phyloP scores from a whole-genome alignment of 2,888 invertebrate genomes.

The Patella caerulea region DNA sequence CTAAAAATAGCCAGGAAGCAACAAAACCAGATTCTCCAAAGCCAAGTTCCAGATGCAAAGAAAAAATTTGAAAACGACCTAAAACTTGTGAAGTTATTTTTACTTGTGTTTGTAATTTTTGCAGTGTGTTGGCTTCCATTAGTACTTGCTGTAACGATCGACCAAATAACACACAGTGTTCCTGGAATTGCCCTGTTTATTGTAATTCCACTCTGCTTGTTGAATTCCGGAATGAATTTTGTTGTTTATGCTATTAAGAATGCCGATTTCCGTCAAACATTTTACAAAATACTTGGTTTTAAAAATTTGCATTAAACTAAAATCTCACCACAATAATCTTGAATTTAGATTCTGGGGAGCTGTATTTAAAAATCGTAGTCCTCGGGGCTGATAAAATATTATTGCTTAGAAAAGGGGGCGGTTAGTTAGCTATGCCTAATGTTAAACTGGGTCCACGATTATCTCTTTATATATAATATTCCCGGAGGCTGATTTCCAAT shows the following conservation, averaged over 20 bases:
- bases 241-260: slow-evolving; percentile 31
- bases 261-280: slow-evolving; percentile 26
- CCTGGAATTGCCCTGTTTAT: slow-evolving; percentile 13
- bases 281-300: slow-evolving; percentile 20
- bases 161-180: slow-evolving; percentile 23
- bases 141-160: slow-evolving; percentile 20
- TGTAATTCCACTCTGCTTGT: slow-evolving; percentile 17
- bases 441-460: too few species aligned
- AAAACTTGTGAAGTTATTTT: slow-evolving; percentile 29
- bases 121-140: slow-evolving; percentile 32
- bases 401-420: too few species aligned
- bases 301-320: neutral
- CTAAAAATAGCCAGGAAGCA: neutral
- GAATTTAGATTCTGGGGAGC: too few species aligned
- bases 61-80: slow-evolving; percentile 14
- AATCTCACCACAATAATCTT: too few species aligned
- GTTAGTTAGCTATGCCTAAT: too few species aligned
- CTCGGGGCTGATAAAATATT: too few species aligned
- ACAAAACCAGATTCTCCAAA: too few species aligned
- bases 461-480: too few species aligned
- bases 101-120: slow-evolving; percentile 34
- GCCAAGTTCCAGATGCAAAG: neutral
- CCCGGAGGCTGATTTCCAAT: too few species aligned
- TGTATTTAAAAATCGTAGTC: too few species aligned
- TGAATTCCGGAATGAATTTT: slow-evolving; percentile 35